Conservation (phyloP, 2,888 invertebrate species). For the Conops quadrifasciatus region DNA sequence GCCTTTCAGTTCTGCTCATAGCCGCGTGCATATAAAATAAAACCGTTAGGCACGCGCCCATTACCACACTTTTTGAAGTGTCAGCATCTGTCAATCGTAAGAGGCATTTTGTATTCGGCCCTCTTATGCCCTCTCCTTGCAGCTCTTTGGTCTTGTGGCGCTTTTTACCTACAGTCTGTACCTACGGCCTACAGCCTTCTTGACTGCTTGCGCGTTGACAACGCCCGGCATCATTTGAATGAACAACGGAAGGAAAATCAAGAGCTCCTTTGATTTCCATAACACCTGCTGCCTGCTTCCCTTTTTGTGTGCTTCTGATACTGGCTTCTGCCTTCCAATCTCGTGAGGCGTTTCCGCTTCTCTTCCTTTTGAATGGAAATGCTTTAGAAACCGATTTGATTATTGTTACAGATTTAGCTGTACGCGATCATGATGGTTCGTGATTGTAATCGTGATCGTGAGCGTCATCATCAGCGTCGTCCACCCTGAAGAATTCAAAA, state of each 20-base stretch:
- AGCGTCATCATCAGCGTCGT: neutral
- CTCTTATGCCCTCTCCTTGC: no score
- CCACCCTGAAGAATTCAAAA: conserved; percentile 15
- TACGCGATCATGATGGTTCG: neutral
- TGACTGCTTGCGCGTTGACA: neutral
- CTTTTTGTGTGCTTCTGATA: neutral
- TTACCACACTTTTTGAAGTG: conserved; percentile 1
- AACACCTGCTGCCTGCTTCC: conserved; percentile 20
- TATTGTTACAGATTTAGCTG: conserved; percentile 11
- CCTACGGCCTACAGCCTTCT: neutral
- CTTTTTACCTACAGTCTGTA: neutral
- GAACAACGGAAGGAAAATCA: neutral
- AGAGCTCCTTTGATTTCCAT: neutral
- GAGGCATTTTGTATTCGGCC: neutral
- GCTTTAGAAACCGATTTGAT: neutral
- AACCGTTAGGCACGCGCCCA: conserved; percentile 8
- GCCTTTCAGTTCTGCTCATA: no score
- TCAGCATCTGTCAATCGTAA: conserved; percentile 1
- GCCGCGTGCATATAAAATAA: neutral
- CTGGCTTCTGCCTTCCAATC: neutral
- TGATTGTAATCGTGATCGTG: conserved; percentile 7
- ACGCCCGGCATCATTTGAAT: conserved; percentile 10
- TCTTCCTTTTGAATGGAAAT: neutral
- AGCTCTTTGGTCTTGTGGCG: no score
- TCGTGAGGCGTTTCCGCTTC: conserved; percentile 19